Conservation (phyloP, 2,888 invertebrate species). For the Kryphioiulus occultus region DNA sequence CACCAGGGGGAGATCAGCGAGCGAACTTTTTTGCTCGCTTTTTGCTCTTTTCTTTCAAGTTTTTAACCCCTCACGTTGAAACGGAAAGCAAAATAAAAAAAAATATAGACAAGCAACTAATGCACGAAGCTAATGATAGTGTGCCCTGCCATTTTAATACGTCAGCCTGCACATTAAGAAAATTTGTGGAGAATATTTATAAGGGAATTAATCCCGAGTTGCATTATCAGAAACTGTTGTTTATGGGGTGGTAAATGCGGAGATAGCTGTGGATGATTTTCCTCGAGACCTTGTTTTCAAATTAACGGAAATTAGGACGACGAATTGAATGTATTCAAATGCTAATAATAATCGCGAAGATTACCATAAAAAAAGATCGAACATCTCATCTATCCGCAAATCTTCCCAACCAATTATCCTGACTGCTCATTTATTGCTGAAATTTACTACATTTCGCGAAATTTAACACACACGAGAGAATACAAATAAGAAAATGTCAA, state of each 20-base stretch:
- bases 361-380: background rate
- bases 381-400: background rate
- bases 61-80: conserved; percentile 14
- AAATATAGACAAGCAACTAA: background rate
- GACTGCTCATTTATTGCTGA: no score
- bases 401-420: background rate
- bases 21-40: background rate
- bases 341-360: background rate
- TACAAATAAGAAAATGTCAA: no score
- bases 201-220: conserved; percentile 26
- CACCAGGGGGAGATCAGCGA: conserved; percentile 46
- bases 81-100: background rate
- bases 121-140: conserved; percentile 1
- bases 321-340: background rate
- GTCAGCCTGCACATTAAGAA: conserved; percentile 28
- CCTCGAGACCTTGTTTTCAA: background rate
- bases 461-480: no score
- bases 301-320: background rate
- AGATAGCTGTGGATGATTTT: background rate
- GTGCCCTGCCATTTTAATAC: conserved; percentile 13
- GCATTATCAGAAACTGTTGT: conserved; percentile 14
- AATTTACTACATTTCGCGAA: no score
- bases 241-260: conserved; percentile 21
- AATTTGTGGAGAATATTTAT: conserved; percentile 26
- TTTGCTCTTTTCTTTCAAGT: background rate